A percentile compares a stretch with the other conserved stretches of the same genome.
phyloP scores from a whole-genome alignment of 2,888 invertebrate genomes.

The Rhopalosiphum nymphaeae region DNA sequence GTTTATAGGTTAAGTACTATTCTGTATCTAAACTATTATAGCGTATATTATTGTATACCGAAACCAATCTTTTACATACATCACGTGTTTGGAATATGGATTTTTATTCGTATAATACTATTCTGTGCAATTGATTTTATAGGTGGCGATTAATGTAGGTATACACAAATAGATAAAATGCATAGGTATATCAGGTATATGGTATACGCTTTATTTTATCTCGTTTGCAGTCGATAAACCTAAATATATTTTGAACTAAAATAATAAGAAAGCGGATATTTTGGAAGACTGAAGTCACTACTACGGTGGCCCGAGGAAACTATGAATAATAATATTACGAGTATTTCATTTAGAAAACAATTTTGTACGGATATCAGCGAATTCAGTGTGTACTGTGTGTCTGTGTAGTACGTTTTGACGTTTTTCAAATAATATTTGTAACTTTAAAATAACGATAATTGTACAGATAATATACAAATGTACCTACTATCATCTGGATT shows the following conservation, averaged over 20 bases:
- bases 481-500: neutral
- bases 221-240: too few species aligned
- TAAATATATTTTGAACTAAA: too few species aligned
- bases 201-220: too few species aligned
- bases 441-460: neutral
- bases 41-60: neutral
- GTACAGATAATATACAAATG: neutral
- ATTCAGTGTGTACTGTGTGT: neutral
- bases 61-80: neutral
- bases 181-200: too few species aligned
- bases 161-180: too few species aligned
- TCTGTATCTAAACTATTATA: neutral
- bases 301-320: too few species aligned
- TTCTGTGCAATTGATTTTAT: neutral
- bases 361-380: neutral
- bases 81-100: neutral
- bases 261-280: too few species aligned
- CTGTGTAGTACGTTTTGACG: too few species aligned
- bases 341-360: neutral
- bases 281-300: too few species aligned
- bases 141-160: neutral
- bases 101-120: neutral
- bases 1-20: slow-evolving; percentile 7
- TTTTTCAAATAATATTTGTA: neutral
- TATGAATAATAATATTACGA: too few species aligned